Percentiles rank a stretch among this genome's conserved stretches.
Evolutionary conservation across 2,888 invertebrate species (phyloP).

Genomic region (Tanypteryx hageni): DNA sequence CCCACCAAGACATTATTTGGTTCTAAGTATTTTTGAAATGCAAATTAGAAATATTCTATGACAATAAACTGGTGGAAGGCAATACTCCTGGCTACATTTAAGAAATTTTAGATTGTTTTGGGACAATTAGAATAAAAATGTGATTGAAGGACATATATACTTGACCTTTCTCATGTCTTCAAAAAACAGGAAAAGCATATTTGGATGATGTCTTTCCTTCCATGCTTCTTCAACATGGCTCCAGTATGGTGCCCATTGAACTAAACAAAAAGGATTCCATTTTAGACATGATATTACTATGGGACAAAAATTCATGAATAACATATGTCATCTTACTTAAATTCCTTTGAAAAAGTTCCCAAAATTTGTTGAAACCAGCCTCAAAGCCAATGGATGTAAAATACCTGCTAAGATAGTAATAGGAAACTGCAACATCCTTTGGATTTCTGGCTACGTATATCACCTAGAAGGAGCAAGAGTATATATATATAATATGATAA

Average conservation of each 20-base stretch:
- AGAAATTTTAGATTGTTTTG: too few species aligned
- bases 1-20: too few species aligned
- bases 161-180: conserved; percentile 60
- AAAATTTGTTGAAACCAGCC: conserved; percentile 27
- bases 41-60: too few species aligned
- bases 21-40: too few species aligned
- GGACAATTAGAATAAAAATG: too few species aligned
- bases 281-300: not conserved
- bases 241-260: conserved; percentile 51
- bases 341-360: conserved; percentile 56
- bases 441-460: conserved; percentile 67
- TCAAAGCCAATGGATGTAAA: conserved; percentile 5
- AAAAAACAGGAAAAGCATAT: conserved; percentile 59
- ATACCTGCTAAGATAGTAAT: conserved; percentile 62
- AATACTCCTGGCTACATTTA: too few species aligned
- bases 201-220: conserved; percentile 45
- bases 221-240: conserved; percentile 56
- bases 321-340: not conserved
- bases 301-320: not conserved
- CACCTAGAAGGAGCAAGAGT: conserved; percentile 30
- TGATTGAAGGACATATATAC: too few species aligned
- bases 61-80: too few species aligned
- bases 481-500: too few species aligned
- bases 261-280: not conserved
- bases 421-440: conserved; percentile 67